Evolutionary conservation across 2,888 invertebrate species (phyloP).

Genomic region (Coenonympha glycerion): DNA sequence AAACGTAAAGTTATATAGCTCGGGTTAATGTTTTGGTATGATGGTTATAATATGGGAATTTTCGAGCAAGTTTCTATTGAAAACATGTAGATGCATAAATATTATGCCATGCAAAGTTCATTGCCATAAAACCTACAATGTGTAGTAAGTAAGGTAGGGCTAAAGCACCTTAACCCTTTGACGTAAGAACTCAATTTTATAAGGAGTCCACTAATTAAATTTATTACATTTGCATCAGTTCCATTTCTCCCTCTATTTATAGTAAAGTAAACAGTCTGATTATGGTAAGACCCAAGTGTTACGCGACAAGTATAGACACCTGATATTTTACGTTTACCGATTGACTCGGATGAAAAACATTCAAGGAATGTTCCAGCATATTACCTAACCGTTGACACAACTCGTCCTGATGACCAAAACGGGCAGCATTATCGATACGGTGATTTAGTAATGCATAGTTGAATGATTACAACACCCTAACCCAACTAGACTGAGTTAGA

Average conservation of each 20-base stretch:
- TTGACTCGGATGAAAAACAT: constrained; percentile 6
- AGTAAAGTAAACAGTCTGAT: neutral
- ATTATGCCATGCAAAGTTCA: too few relatives aligned
- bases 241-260: neutral
- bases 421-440: constrained; percentile 29
- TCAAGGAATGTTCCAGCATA: constrained; percentile 21
- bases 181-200: too few relatives aligned
- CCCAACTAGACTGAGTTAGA: constrained; percentile 38
- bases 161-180: too few relatives aligned
- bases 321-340: neutral
- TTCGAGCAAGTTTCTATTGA: too few relatives aligned
- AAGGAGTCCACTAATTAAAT: too few relatives aligned
- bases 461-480: constrained; percentile 52
- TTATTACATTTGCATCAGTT: too few relatives aligned
- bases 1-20: too few relatives aligned
- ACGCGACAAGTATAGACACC: neutral
- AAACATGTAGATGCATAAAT: too few relatives aligned
- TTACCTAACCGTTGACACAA: constrained; percentile 29
- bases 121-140: too few relatives aligned
- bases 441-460: constrained; percentile 48
- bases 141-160: too few relatives aligned
- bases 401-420: constrained; percentile 30
- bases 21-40: too few relatives aligned
- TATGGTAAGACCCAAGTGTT: neutral
- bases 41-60: too few relatives aligned